Percentiles rank a stretch among this genome's conserved stretches.
Evolutionary conservation across 2,888 invertebrate species (phyloP).

Genomic region (Bimastos eiseni): DNA sequence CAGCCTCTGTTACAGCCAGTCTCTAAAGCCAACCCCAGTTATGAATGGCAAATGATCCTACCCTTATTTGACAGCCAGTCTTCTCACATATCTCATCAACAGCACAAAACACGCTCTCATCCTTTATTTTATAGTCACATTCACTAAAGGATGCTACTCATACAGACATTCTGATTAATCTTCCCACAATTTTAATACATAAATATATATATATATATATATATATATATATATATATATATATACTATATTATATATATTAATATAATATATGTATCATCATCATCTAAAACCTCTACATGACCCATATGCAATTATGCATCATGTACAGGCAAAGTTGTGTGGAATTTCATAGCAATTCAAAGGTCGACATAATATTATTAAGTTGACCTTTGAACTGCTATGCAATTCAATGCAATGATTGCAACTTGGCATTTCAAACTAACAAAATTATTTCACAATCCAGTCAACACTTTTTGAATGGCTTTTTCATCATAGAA

Average conservation of each 20-base stretch:
- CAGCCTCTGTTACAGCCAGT: not conserved
- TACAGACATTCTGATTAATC: not conserved
- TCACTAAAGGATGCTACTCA: not conserved
- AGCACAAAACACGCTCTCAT: not conserved
- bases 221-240: not conserved
- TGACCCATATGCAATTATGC: not conserved
- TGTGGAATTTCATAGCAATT: slow-evolving; percentile 2
- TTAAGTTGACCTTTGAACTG: not conserved
- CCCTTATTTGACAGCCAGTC: not conserved
- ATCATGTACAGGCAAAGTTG: not conserved
- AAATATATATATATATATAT: not conserved
- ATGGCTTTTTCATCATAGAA: not conserved
- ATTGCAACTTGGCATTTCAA: not conserved
- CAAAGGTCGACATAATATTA: not conserved
- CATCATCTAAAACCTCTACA: not conserved
- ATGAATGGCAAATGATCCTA: not conserved
- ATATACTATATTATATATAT: not conserved
- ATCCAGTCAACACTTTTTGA: not conserved
- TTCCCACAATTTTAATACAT: not conserved
- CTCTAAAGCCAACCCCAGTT: not conserved
- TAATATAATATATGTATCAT: not conserved
- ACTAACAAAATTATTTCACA: not conserved
- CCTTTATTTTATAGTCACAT: not conserved
- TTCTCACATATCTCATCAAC: not conserved
- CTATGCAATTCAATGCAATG: no score